Conservation (phyloP, 2,888 invertebrate species). For the Lepidocyrtinus sp. region DNA sequence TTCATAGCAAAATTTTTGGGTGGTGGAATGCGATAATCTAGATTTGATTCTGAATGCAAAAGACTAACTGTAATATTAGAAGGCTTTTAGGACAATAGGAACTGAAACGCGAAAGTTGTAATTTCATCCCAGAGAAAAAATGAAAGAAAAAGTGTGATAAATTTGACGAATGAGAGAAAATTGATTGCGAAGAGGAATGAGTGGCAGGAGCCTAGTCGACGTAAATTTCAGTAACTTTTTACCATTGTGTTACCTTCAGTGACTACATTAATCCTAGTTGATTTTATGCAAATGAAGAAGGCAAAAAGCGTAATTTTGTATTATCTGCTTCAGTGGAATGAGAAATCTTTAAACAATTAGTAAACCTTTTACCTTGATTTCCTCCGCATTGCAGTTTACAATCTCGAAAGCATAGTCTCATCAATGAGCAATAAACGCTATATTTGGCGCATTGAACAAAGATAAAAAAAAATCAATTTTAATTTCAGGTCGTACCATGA, state of each 20-base stretch:
- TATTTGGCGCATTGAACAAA: neutral
- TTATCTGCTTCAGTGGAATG: slow-evolving; percentile 30
- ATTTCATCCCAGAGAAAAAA: neutral
- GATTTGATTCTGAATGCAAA: neutral
- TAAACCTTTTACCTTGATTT: slow-evolving; percentile 27
- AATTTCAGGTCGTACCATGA: slow-evolving; percentile 61
- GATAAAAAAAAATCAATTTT: neutral
- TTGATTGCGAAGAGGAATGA: slow-evolving; percentile 4
- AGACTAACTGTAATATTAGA: too few species aligned
- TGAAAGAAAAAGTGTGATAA: slow-evolving; percentile 37
- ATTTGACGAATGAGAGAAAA: slow-evolving; percentile 22
- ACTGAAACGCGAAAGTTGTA: neutral
- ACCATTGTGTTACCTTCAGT: too few species aligned
- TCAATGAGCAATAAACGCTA: too few species aligned
- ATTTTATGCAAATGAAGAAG: too few species aligned
- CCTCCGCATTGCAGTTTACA: slow-evolving; percentile 29
- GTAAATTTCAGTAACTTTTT: too few species aligned
- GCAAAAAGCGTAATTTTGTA: too few species aligned
- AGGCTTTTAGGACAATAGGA: neutral
- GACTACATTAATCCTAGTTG: too few species aligned
- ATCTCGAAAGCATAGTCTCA: neutral
- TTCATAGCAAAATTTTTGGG: neutral
- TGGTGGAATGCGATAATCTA: slow-evolving; percentile 8
- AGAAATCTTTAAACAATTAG: slow-evolving; percentile 24
- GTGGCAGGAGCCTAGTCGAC: too few species aligned